A percentile compares a stretch with the other conserved stretches of the same genome.
Evolutionary conservation across 1,140 invertebrate genomes (phyloP).

Genomic region (Oppia nitens): DNA sequence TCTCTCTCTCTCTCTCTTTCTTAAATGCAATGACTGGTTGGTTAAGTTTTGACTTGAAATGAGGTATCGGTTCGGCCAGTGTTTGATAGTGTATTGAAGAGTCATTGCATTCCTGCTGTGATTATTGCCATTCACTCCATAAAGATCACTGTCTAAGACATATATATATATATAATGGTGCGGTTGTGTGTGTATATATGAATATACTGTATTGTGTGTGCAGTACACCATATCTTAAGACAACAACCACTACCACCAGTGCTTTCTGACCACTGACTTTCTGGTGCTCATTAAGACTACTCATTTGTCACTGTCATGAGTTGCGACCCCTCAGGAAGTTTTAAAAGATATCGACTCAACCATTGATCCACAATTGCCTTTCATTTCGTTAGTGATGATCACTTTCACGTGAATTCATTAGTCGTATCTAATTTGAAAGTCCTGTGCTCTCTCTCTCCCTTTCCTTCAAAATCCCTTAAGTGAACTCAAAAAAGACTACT

Average conservation of each 20-base stretch:
- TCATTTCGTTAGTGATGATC: background rate
- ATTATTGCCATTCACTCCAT: background rate
- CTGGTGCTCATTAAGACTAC: background rate
- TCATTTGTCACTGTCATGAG: background rate
- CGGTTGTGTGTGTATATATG: no score
- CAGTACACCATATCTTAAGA: background rate
- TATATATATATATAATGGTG: background rate
- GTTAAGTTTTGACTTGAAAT: no score
- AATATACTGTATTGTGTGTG: no score
- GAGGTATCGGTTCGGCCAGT: no score
- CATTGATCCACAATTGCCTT: background rate
- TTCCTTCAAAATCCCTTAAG: background rate
- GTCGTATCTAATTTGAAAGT: background rate
- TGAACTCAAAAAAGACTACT: background rate
- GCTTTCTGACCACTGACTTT: no score
- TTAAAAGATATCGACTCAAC: no score
- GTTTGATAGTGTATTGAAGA: no score
- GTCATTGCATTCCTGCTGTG: background rate
- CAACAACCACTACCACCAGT: background rate
- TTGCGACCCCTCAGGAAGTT: background rate
- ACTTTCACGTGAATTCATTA: background rate
- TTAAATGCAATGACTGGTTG: no score
- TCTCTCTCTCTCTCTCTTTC: no score
- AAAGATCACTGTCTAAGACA: background rate
- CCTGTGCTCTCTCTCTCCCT: background rate